Conservation (phyloP, 2,113 vertebrate species). For the Hippocampus guttulatus region DNA sequence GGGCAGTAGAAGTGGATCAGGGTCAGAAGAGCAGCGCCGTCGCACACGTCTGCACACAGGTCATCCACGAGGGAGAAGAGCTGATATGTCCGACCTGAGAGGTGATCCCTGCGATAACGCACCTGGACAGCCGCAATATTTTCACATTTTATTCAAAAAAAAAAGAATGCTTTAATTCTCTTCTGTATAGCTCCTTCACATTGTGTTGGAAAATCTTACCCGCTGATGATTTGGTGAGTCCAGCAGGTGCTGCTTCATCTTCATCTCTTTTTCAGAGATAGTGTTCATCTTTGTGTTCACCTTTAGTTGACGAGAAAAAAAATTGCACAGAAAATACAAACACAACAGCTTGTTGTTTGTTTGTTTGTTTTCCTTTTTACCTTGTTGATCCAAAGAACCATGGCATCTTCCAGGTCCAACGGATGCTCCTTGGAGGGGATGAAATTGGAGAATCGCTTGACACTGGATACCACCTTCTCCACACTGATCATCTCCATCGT, state of each 20-base stretch:
- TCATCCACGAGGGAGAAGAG: slow-evolving; percentile 88
- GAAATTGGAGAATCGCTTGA: slow-evolving; percentile 91
- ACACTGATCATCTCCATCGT: slow-evolving; percentile 96
- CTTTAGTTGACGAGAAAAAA: slow-evolving; percentile 66
- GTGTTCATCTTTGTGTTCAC: slow-evolving; percentile 95
- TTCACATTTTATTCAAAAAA: neutral
- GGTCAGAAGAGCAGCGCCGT: slow-evolving; percentile 83
- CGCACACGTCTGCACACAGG: slow-evolving; percentile 84
- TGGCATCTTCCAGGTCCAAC: slow-evolving; percentile 92
- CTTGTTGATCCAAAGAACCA: slow-evolving; percentile 99
- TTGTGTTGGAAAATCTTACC: slow-evolving; percentile 66
- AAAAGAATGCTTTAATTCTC: too few relatives aligned
- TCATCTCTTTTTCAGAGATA: slow-evolving; percentile 86
- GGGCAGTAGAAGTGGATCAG: slow-evolving; percentile 95
- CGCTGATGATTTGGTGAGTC: slow-evolving; percentile 92
- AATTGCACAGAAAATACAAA: neutral
- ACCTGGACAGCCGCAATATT: slow-evolving; percentile 68
- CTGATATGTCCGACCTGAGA: slow-evolving; percentile 79
- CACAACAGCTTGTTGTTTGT: neutral
- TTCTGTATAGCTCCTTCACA: too few relatives aligned
- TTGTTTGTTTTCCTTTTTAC: slow-evolving; percentile 50
- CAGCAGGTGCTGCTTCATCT: slow-evolving; percentile 87
- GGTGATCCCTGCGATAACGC: slow-evolving; percentile 90
- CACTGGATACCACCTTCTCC: slow-evolving; percentile 89
- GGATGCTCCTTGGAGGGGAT: slow-evolving; percentile 93